Evolutionary conservation across 2,888 invertebrate genomes (phyloP), one percentile per base, ranked within the genome.

Genomic region (Griposia aprilina): DNA sequence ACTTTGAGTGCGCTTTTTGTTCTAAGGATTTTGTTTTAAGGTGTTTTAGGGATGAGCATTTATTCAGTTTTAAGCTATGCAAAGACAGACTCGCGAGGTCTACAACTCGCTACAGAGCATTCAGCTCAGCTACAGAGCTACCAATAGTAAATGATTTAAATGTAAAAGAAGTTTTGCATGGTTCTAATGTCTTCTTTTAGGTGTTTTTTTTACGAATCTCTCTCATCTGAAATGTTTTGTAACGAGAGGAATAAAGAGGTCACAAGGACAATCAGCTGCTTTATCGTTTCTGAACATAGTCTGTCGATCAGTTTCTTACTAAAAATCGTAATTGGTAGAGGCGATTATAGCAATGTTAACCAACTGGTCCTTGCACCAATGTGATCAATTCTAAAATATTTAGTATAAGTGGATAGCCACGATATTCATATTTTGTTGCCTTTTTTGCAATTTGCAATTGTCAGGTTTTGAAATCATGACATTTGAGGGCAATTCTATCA

Each of bases 331-430:
- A 75, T 23, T 75, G 41, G 59, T 17, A 20, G 23, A 50, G 2
- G 17, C 10, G 1, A 52, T 23, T 30, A 45, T n/a, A 62, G n/a
- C n/a, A 36, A 76, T 55, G n/a, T 52, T 62, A 52, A 52, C 30
- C 17, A 45, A 62, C n/a, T 0, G 6, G 8, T 55, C 55, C 3
- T 36, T 36, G 57, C 7, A 36, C 23, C 23, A 36, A 30, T 70
- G 45, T 48, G 1, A 74, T 71, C 30, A 48, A n/a, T 74, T 72
- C n/a, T 48, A 74, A 20, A 20, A 23, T 41, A 63, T 36, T 63
- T 36, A 2, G 30, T 36, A 1, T 36, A 36, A 36, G 30, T 36
- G 30, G 30, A 36, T 36, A 23, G 6, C 13, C 6, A 3, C 20
- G 11, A 2, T 30, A 26, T 48, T 4, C 1, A 20, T 7, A 1